Conservation (phyloP, 2,888 invertebrate genomes). For the Gonocerus acuteangulatus region DNA sequence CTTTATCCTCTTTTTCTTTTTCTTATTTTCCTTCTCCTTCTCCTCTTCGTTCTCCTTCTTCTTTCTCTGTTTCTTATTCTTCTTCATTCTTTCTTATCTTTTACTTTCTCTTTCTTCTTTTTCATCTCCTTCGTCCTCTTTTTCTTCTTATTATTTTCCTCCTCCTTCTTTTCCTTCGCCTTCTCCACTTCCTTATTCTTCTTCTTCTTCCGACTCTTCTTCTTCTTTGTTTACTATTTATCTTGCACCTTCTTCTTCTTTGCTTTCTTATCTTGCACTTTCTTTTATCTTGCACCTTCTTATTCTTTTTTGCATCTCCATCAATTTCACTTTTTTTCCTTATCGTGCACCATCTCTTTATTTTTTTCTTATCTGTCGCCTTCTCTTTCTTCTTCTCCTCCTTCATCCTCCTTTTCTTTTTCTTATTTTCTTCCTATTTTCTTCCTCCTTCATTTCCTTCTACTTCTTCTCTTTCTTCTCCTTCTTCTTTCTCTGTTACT, state of each 20-base stretch:
- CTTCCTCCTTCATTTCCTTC: not conserved
- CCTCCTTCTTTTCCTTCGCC: not conserved
- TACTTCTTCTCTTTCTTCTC: not conserved
- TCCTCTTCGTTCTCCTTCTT: not conserved
- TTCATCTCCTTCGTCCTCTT: not conserved
- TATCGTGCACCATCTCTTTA: not conserved
- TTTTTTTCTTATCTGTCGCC: not conserved
- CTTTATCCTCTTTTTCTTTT: not conserved
- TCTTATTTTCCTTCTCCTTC: not conserved
- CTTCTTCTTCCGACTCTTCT: not conserved
- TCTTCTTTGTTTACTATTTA: too few species aligned
- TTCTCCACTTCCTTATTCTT: not conserved
- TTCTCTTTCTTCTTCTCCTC: not conserved
- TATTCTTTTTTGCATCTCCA: not conserved
- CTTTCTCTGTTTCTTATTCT: not conserved
- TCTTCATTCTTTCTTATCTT: not conserved
- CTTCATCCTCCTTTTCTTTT: not conserved
- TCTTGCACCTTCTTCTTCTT: not conserved
- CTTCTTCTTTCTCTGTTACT: not conserved
- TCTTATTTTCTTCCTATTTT: not conserved
- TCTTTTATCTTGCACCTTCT: not conserved
- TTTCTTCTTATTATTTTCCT: not conserved
- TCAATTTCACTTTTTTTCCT: not conserved
- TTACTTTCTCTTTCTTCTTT: not conserved
- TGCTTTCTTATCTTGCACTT: not conserved